Conservation (phyloP, 2,888 invertebrate species). For the Macrophya annulata region DNA sequence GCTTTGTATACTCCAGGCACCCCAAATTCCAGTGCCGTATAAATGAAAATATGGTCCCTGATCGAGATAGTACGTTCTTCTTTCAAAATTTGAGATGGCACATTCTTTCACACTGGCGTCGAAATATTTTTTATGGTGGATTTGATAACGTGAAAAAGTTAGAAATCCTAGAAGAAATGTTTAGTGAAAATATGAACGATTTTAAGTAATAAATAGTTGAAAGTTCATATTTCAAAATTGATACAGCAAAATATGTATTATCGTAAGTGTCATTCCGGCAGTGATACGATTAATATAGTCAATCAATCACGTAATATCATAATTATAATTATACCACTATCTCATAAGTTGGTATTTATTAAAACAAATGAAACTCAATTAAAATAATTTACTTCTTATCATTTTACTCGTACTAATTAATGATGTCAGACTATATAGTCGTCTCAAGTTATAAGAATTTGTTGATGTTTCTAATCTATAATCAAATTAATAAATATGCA, state of each 20-base stretch:
- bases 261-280: constrained; percentile 39
- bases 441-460: constrained; percentile 21
- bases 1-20: no score
- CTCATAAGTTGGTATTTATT: constrained; percentile 23
- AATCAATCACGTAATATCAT: constrained; percentile 44
- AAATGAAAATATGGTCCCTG: no score
- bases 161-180: neutral
- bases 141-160: neutral
- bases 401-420: constrained; percentile 45
- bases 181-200: neutral
- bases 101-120: no score
- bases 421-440: constrained; percentile 39
- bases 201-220: neutral
- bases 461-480: constrained; percentile 7
- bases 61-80: no score
- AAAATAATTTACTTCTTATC: constrained; percentile 45
- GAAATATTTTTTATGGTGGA: neutral
- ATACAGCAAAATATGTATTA: constrained; percentile 14
- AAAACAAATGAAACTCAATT: constrained; percentile 47
- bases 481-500: neutral
- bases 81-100: no score
- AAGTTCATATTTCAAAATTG: constrained; percentile 25
- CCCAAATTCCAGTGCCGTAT: no score
- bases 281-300: neutral
- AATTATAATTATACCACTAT: constrained; percentile 44